Percentiles rank a stretch among this genome's conserved stretches.
Conservation (phyloP, 2,888 invertebrate genomes). For the Lampropteryx suffumata region DNA sequence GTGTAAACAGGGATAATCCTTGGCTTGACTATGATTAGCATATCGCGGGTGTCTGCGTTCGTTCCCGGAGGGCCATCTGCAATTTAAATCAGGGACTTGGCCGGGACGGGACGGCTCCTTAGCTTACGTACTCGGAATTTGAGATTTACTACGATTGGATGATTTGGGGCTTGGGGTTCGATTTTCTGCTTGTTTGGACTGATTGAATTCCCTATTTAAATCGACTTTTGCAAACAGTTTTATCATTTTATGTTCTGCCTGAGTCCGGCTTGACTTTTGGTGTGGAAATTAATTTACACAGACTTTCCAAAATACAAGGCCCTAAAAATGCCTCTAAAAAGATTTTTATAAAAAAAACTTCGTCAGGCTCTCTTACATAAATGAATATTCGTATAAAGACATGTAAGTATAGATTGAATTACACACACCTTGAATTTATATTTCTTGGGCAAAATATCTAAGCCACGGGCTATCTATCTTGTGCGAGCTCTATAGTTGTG, state of each 20-base stretch:
- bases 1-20: slow-evolving; percentile 83
- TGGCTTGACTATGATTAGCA: slow-evolving; percentile 82
- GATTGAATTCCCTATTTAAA: slow-evolving; percentile 74
- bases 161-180: slow-evolving; percentile 79
- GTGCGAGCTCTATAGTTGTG: slow-evolving; percentile 58
- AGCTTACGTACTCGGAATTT: slow-evolving; percentile 74
- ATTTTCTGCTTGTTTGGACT: slow-evolving; percentile 79
- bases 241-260: slow-evolving; percentile 39
- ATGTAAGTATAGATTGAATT: too few relatives aligned
- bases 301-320: too few relatives aligned
- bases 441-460: slow-evolving; percentile 29
- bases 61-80: slow-evolving; percentile 74
- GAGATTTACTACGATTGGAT: slow-evolving; percentile 79
- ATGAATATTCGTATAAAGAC: too few relatives aligned
- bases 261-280: slow-evolving; percentile 30
- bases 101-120: slow-evolving; percentile 76
- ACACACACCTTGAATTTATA: slow-evolving; percentile 14
- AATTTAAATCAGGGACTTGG: slow-evolving; percentile 81
- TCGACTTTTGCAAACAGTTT: slow-evolving; percentile 57
- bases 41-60: slow-evolving; percentile 80
- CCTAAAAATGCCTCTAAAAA: too few relatives aligned
- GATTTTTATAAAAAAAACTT: too few relatives aligned
- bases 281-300: slow-evolving; percentile 8
- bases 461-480: slow-evolving; percentile 54
- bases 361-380: too few relatives aligned